These are phyloP conservation scores for Terebella lapidaria DNA, from an alignment of 2,888 invertebrate genomes.

Conservation along the genomic window DNA sequence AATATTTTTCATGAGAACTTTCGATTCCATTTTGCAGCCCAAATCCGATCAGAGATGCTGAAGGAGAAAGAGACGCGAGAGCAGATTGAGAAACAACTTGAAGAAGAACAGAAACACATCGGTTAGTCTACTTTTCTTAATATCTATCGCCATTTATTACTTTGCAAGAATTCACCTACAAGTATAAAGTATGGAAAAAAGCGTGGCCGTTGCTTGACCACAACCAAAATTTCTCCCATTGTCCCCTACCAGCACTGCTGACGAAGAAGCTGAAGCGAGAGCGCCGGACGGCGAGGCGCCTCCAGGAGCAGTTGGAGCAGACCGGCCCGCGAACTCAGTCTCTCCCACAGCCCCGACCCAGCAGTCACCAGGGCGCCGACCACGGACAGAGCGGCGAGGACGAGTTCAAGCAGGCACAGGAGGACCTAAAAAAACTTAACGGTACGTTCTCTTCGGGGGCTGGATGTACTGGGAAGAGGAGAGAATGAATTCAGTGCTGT, in stretches of 20 bases:
- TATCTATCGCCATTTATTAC: not conserved
- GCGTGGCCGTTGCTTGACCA: too few species aligned
- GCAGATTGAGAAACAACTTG: conserved; percentile 85
- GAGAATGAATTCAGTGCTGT: not conserved
- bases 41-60: conserved; percentile 90
- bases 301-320: conserved; percentile 76
- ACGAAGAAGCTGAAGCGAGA: conserved; percentile 88
- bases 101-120: conserved; percentile 90
- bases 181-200: not conserved
- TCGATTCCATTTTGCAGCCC: conserved; percentile 68
- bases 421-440: conserved; percentile 9
- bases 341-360: not conserved
- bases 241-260: conserved; percentile 76
- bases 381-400: not conserved
- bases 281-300: conserved; percentile 72
- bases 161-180: too few species aligned
- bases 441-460: conserved; percentile 3
- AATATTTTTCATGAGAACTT: not conserved
- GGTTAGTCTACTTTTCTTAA: conserved; percentile 61
- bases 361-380: not conserved
- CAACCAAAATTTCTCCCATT: too few species aligned
- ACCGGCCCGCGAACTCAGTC: conserved; percentile 65
- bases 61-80: conserved; percentile 90
- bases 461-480: not conserved
- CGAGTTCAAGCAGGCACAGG: conserved; percentile 6